Evolutionary conservation across 2,113 vertebrate genomes (phyloP), one percentile per base, ranked within the genome.

Genomic region (Ifrita kowaldi): DNA sequence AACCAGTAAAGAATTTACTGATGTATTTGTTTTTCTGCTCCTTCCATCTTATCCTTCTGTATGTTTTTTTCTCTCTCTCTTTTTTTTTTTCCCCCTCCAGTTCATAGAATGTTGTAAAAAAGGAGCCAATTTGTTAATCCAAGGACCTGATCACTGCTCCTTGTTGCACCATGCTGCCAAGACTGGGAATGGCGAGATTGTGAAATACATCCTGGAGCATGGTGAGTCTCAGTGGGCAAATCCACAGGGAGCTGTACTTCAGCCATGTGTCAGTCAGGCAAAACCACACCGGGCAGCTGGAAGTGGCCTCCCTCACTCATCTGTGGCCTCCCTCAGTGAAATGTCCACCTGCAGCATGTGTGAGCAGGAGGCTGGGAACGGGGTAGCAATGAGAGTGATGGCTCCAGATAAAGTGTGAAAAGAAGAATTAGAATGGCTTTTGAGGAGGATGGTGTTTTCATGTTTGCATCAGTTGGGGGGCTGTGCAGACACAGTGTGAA

Each of bases 141-240:
- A 98, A 97, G 98, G 99, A 97, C 97, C 98, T 6, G 98, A 97
- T 49, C 99, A 98, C 65, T 98, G 98, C 90, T 99, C 99, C 9
- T 98, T 98, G n/a, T 97, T 99, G 86, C 99, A 99, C 95, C 95
- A 98, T 3, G 98, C 99, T 52, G 98, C 99, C 50, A 99, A 98
- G 97, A 98, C 97, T 1, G 99, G 99, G 77, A 98, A 99, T 7
- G 21, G 98, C 0, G 98, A 99, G 41, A 97, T 99, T 42, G 98
- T 99, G 95, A 98, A 98, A 96, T 99, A 98, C 94, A 99, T 99
- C 60, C 98, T 99, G 85, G 98, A 99, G 37, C 98, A 99, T 2
- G 99, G 99, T 99, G 97, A 99, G 99, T 95, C 82, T 33, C 33
- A 42, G 49, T 11, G 56, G 52, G 30, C 33, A 41, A 60, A 52